Percentiles rank a stretch among this genome's conserved stretches.
These are phyloP conservation scores for Buathra laborator DNA, from an alignment of 2,888 invertebrate genomes.

Conservation along the genomic window DNA sequence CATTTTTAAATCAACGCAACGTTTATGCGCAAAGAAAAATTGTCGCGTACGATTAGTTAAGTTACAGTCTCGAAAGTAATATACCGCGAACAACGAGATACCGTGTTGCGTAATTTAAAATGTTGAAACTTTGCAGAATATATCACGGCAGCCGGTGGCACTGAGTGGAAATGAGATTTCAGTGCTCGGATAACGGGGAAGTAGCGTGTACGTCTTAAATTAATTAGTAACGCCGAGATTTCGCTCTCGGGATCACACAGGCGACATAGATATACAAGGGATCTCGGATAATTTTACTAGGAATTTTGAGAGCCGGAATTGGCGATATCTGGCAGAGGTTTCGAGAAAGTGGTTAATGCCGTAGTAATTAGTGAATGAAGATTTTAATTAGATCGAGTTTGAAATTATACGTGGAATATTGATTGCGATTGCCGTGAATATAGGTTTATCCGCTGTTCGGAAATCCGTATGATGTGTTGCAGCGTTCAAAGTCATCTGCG, in stretches of 20 bases:
- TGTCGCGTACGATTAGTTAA: too few relatives aligned
- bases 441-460: background rate
- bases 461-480: too few relatives aligned
- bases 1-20: too few relatives aligned
- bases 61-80: too few relatives aligned
- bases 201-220: slow-evolving; percentile 56
- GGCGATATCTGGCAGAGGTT: slow-evolving; percentile 21
- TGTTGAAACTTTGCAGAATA: slow-evolving; percentile 51
- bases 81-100: background rate
- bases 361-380: slow-evolving; percentile 35
- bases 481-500: too few relatives aligned
- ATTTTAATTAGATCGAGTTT: slow-evolving; percentile 31
- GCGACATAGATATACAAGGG: slow-evolving; percentile 25
- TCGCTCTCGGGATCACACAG: slow-evolving; percentile 32
- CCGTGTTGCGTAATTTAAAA: slow-evolving; percentile 32
- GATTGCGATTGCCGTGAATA: background rate
- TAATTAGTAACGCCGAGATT: slow-evolving; percentile 58
- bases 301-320: slow-evolving; percentile 41
- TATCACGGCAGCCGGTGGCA: slow-evolving; percentile 36
- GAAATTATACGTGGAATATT: slow-evolving; percentile 17
- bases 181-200: slow-evolving; percentile 44
- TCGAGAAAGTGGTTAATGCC: background rate
- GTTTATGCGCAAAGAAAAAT: too few relatives aligned
- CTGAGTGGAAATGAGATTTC: slow-evolving; percentile 64
- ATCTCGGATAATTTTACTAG: slow-evolving; percentile 40